phyloP scores from a whole-genome alignment of 2,797 vertebrate species.

The Parotocinclus haroldoi region DNA sequence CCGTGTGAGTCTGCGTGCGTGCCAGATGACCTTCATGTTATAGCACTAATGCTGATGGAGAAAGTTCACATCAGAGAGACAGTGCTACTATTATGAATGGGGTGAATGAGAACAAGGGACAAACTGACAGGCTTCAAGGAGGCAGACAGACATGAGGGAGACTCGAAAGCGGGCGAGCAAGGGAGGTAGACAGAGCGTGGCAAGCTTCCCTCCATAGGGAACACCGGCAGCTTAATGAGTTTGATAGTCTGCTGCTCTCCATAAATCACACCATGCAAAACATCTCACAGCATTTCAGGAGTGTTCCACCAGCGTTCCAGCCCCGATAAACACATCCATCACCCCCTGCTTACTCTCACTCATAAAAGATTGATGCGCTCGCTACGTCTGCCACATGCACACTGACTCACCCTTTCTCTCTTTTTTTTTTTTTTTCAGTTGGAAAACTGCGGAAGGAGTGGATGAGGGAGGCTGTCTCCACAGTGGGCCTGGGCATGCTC shows the following conservation, averaged over 20 bases:
- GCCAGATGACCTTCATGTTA: not conserved
- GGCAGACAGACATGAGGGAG: slow-evolving; percentile 20
- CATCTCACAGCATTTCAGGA: slow-evolving; percentile 76
- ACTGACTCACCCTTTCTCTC: slow-evolving; percentile 57
- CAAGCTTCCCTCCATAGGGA: slow-evolving; percentile 87
- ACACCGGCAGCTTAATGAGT: slow-evolving; percentile 95
- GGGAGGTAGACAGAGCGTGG: slow-evolving; percentile 58
- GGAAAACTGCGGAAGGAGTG: slow-evolving; percentile 98
- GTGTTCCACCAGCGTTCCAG: slow-evolving; percentile 34
- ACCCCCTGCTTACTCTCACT: slow-evolving; percentile 98
- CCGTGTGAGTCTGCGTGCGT: not conserved
- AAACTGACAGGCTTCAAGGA: slow-evolving; percentile 3
- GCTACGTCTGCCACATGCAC: slow-evolving; percentile 83
- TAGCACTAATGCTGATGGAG: not conserved
- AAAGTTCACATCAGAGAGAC: not conserved
- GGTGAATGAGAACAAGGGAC: slow-evolving; percentile 6
- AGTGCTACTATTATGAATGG: not conserved
- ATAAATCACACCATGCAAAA: slow-evolving; percentile 99
- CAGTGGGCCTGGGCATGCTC: slow-evolving; percentile 94
- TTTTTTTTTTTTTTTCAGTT: slow-evolving; percentile 78
- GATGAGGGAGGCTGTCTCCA: slow-evolving; percentile 91
- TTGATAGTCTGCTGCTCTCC: slow-evolving; percentile 99
- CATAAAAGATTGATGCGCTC: slow-evolving; percentile 97
- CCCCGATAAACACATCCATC: slow-evolving; percentile 99
- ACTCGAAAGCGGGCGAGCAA: slow-evolving; percentile 47